Evolutionary conservation across 2,888 invertebrate species (phyloP).

Genomic region (Drosophila mayaguana): DNA sequence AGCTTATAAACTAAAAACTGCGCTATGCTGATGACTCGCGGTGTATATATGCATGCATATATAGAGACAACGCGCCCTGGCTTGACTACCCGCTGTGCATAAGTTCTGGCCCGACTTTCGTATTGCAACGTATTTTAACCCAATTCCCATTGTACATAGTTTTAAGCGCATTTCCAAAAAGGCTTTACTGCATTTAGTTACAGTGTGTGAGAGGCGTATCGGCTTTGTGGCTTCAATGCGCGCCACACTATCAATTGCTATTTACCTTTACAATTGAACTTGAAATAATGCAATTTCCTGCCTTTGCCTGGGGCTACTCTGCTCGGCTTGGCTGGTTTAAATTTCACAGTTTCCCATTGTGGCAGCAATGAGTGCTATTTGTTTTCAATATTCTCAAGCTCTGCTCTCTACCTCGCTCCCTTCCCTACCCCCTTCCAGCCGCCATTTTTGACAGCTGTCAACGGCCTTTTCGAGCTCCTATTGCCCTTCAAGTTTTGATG

Average conservation of each 20-base stretch:
- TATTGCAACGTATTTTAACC: conserved; percentile 4
- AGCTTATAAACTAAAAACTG: too few species aligned
- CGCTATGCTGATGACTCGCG: neutral
- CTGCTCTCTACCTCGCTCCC: neutral
- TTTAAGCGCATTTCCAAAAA: conserved; percentile 3
- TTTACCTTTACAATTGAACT: conserved; percentile 3
- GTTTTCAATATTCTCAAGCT: neutral
- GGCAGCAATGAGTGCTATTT: neutral
- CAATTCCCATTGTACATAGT: neutral
- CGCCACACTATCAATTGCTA: conserved; percentile 1
- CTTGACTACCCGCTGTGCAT: neutral
- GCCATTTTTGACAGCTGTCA: neutral
- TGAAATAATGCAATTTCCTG: conserved; percentile 6
- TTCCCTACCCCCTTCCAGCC: neutral
- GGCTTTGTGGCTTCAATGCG: conserved; percentile 1
- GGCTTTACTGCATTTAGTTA: conserved; percentile 8
- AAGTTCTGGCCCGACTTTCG: conserved; percentile 3
- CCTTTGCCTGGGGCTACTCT: neutral
- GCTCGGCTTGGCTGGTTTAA: too few species aligned
- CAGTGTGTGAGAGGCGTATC: neutral
- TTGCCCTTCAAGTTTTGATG: neutral
- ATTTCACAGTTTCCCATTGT: neutral
- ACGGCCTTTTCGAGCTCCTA: neutral
- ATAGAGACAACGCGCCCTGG: neutral
- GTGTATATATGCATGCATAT: neutral